phyloP scores from a whole-genome alignment of 2,888 invertebrate species.

The Acanthosepion lycidas region DNA sequence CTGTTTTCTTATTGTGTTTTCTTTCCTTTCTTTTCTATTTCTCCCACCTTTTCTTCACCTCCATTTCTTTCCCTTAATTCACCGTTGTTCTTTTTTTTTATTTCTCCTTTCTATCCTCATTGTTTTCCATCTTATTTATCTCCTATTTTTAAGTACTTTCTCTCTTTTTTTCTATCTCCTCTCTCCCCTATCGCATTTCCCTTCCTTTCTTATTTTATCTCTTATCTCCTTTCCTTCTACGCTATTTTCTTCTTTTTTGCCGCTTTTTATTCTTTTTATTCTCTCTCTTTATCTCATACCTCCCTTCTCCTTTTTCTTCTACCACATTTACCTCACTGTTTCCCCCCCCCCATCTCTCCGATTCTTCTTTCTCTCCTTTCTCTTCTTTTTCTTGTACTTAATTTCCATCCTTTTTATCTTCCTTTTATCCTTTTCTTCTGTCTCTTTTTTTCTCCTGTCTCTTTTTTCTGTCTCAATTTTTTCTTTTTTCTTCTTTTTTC shows the following conservation, averaged over 20 bases:
- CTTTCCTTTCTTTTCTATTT: too few relatives aligned
- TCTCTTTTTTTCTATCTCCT: too few relatives aligned
- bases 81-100: too few relatives aligned
- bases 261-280: not conserved
- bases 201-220: not conserved
- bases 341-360: too few relatives aligned
- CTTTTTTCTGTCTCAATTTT: not conserved
- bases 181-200: not conserved
- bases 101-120: too few relatives aligned
- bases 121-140: too few relatives aligned
- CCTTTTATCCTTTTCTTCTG: not conserved
- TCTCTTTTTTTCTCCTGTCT: not conserved
- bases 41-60: too few relatives aligned
- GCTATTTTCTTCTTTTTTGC: not conserved
- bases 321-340: too few relatives aligned
- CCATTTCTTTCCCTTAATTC: too few relatives aligned
- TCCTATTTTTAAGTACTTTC: too few relatives aligned
- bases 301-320: not conserved
- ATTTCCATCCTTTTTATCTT: not conserved
- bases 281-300: not conserved
- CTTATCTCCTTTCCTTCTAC: not conserved
- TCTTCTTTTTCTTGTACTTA: not conserved
- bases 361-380: not conserved
- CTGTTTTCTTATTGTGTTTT: too few relatives aligned
- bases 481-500: not conserved